A percentile compares a stretch with the other conserved stretches of the same genome.
These are phyloP conservation scores for Amphibalanus amphitrite DNA, from an alignment of 1,140 invertebrate genomes.

Conservation along the genomic window DNA sequence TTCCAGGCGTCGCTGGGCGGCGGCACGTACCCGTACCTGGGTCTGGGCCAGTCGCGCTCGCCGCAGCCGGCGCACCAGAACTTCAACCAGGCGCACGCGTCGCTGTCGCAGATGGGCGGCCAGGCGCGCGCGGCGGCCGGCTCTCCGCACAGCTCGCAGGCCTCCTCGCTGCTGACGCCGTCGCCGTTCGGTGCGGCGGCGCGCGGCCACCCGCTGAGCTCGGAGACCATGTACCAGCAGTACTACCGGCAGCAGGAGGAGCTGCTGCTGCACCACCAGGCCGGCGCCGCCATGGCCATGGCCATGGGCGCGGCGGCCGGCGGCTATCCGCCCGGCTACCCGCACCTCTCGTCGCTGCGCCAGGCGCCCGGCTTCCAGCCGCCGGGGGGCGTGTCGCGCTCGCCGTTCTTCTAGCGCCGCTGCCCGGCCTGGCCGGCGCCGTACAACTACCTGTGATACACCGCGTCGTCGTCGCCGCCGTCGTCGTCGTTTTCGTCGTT, in stretches of 20 bases:
- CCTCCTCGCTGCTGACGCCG: not conserved
- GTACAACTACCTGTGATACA: too few relatives aligned
- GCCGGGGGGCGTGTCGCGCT: not conserved
- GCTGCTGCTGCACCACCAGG: not conserved
- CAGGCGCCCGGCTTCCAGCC: not conserved
- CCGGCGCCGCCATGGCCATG: not conserved
- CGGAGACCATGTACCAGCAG: not conserved
- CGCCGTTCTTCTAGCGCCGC: not conserved
- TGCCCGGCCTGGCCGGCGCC: too few relatives aligned
- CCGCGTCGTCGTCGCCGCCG: too few relatives aligned
- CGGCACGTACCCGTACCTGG: not conserved
- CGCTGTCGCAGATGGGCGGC: conserved; percentile 1
- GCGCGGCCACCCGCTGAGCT: not conserved
- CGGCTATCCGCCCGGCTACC: conserved; percentile 1
- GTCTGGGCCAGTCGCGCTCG: conserved; percentile 10
- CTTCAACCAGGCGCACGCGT: conserved; percentile 13
- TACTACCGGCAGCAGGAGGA: conserved; percentile 3
- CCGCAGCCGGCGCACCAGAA: conserved; percentile 18
- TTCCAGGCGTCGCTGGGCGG: not conserved
- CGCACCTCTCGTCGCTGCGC: not conserved
- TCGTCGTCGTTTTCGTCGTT: too few relatives aligned
- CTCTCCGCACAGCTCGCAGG: too few relatives aligned
- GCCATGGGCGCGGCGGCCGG: not conserved
- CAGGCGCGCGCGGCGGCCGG: not conserved
- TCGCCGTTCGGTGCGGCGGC: not conserved